Percentiles rank a stretch among this genome's conserved stretches.
These are phyloP conservation scores for Meriones unguiculatus DNA, from an alignment of 2,113 vertebrate species.

Conservation along the genomic window DNA sequence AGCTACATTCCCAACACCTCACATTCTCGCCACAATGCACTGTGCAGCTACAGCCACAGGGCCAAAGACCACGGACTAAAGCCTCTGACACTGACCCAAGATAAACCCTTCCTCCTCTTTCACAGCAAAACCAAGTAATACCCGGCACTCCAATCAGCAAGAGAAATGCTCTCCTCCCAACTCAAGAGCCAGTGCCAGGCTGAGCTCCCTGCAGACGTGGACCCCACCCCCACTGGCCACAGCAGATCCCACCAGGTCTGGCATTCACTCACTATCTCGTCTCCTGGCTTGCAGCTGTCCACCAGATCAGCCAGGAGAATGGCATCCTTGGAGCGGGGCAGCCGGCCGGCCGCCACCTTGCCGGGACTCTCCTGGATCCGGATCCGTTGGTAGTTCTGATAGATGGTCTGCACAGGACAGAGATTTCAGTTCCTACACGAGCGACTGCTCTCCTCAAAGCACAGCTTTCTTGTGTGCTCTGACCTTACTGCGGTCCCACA, in stretches of 20 bases:
- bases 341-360: slow-evolving; percentile 95
- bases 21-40: no score
- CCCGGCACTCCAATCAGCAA: no score
- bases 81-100: neutral
- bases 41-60: neutral
- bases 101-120: neutral
- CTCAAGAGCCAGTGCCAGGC: neutral
- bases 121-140: neutral
- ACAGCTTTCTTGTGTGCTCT: neutral
- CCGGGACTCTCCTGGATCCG: slow-evolving; percentile 98
- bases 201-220: accelerated
- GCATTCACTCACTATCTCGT: slow-evolving; percentile 94
- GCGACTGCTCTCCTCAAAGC: neutral
- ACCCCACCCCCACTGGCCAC: no score
- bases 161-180: neutral
- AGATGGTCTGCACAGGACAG: slow-evolving; percentile 90
- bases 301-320: slow-evolving; percentile 97
- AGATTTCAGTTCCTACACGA: accelerated
- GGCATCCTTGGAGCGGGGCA: slow-evolving; percentile 98
- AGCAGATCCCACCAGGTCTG: neutral
- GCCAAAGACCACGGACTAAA: no score
- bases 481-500: accelerated
- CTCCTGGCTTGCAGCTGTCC: slow-evolving; percentile 97
- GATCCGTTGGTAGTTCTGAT: slow-evolving; percentile 99
- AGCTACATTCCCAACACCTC: no score